Conservation (phyloP, 2,797 vertebrate species). For the Micropoecilia bifurca region DNA sequence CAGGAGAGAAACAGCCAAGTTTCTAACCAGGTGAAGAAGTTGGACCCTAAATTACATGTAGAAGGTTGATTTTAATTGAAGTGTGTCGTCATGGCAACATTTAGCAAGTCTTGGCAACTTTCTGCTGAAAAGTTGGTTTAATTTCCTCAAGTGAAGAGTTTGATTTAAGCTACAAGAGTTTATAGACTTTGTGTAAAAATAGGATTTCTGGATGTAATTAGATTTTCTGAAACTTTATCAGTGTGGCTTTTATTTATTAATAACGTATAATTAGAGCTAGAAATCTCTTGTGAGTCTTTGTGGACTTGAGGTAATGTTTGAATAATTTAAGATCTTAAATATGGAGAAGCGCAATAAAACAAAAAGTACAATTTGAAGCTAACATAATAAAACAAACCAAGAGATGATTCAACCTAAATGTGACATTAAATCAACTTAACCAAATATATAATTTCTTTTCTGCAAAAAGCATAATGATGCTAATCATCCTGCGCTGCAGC, state of each 20-base stretch:
- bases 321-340: not conserved
- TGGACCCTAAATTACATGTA: too few relatives aligned
- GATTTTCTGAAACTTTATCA: not conserved
- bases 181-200: not conserved
- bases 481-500: not conserved
- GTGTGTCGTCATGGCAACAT: not conserved
- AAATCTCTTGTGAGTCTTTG: not conserved
- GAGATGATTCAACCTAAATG: not conserved
- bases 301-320: not conserved
- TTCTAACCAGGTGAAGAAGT: too few relatives aligned
- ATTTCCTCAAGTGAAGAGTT: not conserved
- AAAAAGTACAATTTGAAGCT: not conserved
- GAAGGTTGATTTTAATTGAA: not conserved
- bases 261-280: not conserved
- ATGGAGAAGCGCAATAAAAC: not conserved
- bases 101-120: not conserved
- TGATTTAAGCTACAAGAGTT: not conserved
- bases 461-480: not conserved
- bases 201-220: not conserved
- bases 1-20: too few relatives aligned
- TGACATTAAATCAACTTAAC: not conserved
- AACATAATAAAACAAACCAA: not conserved
- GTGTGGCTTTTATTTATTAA: not conserved
- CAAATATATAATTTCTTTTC: not conserved
- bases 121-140: not conserved